Evolutionary conservation across 2,888 invertebrate genomes (phyloP).

Genomic region (Apantesis nais): DNA sequence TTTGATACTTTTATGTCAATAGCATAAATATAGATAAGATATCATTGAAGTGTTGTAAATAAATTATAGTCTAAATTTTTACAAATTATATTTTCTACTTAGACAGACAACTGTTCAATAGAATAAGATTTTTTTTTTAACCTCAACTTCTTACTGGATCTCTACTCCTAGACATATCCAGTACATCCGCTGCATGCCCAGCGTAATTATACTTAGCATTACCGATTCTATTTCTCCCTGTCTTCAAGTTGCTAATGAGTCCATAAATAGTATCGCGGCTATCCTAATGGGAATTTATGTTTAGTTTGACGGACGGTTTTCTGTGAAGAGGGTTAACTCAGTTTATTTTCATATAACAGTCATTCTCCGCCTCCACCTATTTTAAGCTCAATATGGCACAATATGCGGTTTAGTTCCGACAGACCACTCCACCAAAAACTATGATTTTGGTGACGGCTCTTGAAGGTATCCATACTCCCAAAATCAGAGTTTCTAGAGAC

Average conservation of each 20-base stretch:
- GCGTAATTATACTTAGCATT: constrained; percentile 28
- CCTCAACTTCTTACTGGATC: not conserved
- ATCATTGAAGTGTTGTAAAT: too few species aligned
- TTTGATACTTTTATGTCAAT: too few species aligned
- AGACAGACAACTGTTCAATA: not conserved
- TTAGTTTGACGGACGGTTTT: constrained; percentile 43
- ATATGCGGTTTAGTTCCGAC: not conserved
- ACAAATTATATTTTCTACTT: not conserved
- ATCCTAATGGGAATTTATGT: constrained; percentile 44
- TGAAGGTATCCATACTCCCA: not conserved
- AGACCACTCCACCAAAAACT: not conserved
- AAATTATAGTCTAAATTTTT: not conserved
- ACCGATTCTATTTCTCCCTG: constrained; percentile 48
- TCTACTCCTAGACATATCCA: constrained; percentile 7
- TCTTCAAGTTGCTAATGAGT: constrained; percentile 58
- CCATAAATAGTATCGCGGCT: constrained; percentile 58
- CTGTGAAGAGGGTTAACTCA: constrained; percentile 17
- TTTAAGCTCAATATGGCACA: not conserved
- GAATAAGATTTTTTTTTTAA: too few species aligned
- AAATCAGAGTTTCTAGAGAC: not conserved
- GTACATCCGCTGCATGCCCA: constrained; percentile 40
- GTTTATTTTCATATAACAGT: constrained; percentile 16
- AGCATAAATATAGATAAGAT: too few species aligned
- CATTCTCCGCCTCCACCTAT: not conserved
- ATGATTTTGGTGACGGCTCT: not conserved